Evolutionary conservation across 2,797 vertebrate species (phyloP).

Genomic region (Thamnophis elegans): DNA sequence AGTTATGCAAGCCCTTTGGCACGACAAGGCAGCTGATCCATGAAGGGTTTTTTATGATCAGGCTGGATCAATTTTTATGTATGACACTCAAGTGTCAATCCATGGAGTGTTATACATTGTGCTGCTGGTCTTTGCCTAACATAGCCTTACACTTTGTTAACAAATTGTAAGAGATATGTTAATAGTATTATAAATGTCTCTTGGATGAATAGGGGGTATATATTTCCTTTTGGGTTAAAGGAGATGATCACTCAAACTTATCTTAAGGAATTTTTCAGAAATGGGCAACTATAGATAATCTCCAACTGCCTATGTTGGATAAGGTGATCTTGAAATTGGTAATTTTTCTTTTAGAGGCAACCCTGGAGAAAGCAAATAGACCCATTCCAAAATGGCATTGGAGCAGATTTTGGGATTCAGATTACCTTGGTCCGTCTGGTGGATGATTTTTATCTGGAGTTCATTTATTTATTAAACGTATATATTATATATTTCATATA

Average conservation of each 20-base stretch:
- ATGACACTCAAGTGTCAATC: too few relatives aligned
- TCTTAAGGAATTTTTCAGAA: background rate
- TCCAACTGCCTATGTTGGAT: background rate
- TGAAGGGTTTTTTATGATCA: too few relatives aligned
- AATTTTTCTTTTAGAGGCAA: background rate
- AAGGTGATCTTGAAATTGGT: background rate
- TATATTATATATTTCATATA: background rate
- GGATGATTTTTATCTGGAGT: background rate
- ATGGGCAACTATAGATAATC: background rate
- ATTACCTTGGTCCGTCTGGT: background rate
- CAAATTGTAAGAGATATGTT: too few relatives aligned
- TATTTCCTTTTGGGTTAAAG: background rate
- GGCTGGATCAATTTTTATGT: too few relatives aligned
- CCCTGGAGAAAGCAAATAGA: background rate
- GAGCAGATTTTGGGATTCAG: background rate
- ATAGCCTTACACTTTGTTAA: too few relatives aligned
- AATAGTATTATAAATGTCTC: background rate
- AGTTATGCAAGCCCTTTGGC: too few relatives aligned
- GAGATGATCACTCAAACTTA: background rate
- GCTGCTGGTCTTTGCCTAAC: too few relatives aligned
- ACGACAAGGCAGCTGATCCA: too few relatives aligned
- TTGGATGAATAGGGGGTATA: background rate
- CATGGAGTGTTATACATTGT: too few relatives aligned
- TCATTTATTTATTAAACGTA: background rate
- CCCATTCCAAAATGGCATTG: background rate